Evolutionary conservation across 1,140 invertebrate genomes (phyloP), one percentile per base, ranked within the genome.

Genomic region (Drosophila burlai): DNA sequence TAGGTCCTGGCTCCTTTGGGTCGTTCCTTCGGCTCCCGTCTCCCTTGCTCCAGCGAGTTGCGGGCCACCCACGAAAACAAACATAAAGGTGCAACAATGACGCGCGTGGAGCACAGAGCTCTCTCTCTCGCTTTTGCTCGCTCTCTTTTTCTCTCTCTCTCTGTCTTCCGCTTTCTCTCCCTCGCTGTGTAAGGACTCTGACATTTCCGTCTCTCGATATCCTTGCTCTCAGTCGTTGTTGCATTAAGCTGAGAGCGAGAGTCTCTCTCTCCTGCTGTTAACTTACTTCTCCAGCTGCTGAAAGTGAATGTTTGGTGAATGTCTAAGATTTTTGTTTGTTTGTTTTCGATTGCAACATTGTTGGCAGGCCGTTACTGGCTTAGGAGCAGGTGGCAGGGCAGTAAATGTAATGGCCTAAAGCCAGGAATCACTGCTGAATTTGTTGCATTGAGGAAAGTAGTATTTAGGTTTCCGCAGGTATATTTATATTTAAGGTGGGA

Each of bases 71-170:
- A 89, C 85, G 85, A 89, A 89, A 89, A 89, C 85, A 89, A 89
- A 90, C 85, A 89, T 89, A 90, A 89, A 89, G 85, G 85, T 89
- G 85, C 85, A 90, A 89, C 85, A 90, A 89, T 89, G 84, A 89
- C 84, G 84, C 84, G 84, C 84, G 85, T 89, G 77, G 69, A 85
- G 80, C 76, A 59, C 72, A 49, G 40, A 65, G 45, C 69, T 72
- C 76, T 81, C 76, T 81, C 61, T 77, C 66, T 67, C 55, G 45
- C 16, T 26, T 29, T 8, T 8, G 45, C 38, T 65, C 45, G 7
- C 65, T 65, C 60, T 68, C 52, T 65, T 49, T 21, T 36, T 47
- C 42, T 13, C 65, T 65, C 60, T 68, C 63, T 34, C 36, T 50
- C 38, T 6, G 18, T 9, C 38, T 26, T 45, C 42, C 26, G n/a